phyloP scores from a whole-genome alignment of 2,797 vertebrate species.

The Crenichthys baileyi region DNA sequence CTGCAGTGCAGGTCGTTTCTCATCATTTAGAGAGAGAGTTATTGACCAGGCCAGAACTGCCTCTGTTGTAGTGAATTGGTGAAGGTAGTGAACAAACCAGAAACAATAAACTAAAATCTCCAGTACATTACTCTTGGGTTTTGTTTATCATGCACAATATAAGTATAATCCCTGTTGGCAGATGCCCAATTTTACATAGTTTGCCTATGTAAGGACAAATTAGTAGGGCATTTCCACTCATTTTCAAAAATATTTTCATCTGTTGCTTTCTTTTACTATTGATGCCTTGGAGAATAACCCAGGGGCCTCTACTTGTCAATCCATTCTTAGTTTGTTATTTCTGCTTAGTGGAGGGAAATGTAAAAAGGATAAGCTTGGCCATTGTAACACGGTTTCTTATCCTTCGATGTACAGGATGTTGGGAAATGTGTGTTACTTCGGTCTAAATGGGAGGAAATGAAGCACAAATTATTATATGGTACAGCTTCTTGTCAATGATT shows the following conservation, averaged over 20 bases:
- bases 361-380: not conserved
- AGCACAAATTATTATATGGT: not conserved
- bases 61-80: slow-evolving; percentile 48
- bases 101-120: slow-evolving; percentile 39
- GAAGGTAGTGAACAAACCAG: slow-evolving; percentile 41
- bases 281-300: not conserved
- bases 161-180: not conserved
- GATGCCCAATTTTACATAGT: not conserved
- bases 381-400: not conserved
- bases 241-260: not conserved
- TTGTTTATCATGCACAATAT: not conserved
- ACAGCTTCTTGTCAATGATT: not conserved
- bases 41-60: slow-evolving; percentile 71
- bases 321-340: not conserved
- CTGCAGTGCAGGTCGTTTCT: slow-evolving; percentile 75
- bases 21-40: slow-evolving; percentile 77
- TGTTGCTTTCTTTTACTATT: not conserved
- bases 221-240: not conserved
- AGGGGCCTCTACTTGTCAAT: not conserved
- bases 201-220: not conserved
- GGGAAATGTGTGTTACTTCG: not conserved
- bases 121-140: slow-evolving; percentile 10
- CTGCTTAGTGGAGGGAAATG: not conserved
- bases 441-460: not conserved
- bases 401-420: not conserved